Evolutionary conservation across 1,140 invertebrate species (phyloP).

Genomic region (Trissolcus basalis): DNA sequence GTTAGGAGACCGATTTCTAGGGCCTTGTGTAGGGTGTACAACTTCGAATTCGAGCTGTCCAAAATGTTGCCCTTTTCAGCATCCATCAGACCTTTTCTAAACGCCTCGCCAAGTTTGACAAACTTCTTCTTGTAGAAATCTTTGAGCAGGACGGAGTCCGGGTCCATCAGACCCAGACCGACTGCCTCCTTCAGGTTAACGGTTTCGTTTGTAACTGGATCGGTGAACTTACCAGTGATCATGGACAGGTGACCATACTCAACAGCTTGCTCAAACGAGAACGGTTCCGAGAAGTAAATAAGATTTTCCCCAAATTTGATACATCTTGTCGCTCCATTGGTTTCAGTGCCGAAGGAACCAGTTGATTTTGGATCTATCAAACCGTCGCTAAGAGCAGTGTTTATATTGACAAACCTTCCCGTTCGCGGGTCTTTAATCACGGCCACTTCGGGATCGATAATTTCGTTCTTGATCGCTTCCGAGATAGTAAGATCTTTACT

Average conservation of each 20-base stretch:
- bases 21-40: conserved; percentile 84
- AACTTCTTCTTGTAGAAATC: conserved; percentile 88
- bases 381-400: conserved; percentile 83
- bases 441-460: conserved; percentile 85
- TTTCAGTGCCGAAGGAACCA: conserved; percentile 83
- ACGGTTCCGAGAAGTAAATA: conserved; percentile 83
- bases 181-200: conserved; percentile 91
- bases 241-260: conserved; percentile 84
- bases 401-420: conserved; percentile 83
- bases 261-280: conserved; percentile 86
- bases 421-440: conserved; percentile 87
- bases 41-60: conserved; percentile 86
- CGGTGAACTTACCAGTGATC: conserved; percentile 84
- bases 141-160: conserved; percentile 91
- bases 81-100: conserved; percentile 90
- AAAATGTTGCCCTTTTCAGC: conserved; percentile 89
- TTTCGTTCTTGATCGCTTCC: conserved; percentile 85
- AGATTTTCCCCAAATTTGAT: conserved; percentile 85
- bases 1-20: conserved; percentile 85
- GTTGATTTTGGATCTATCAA: conserved; percentile 82
- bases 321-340: conserved; percentile 69
- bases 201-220: conserved; percentile 82
- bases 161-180: conserved; percentile 87
- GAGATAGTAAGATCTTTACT: conserved; percentile 83
- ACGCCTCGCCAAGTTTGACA: conserved; percentile 89